These are phyloP conservation scores for Eueremaeus valkanovi DNA, from an alignment of 2,888 invertebrate species.

Conservation along the genomic window DNA sequence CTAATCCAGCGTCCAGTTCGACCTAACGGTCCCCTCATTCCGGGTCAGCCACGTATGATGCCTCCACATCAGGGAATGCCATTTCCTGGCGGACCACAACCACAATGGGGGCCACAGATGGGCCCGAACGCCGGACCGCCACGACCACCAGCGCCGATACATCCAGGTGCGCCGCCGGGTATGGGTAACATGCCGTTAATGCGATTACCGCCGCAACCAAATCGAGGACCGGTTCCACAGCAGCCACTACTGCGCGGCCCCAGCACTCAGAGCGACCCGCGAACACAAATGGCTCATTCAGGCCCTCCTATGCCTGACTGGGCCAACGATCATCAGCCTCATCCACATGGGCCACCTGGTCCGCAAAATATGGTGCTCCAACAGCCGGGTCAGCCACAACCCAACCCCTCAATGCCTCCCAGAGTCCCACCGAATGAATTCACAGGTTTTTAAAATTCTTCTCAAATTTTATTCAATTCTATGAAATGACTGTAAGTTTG, in stretches of 20 bases:
- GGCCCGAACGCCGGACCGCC: slow-evolving; percentile 54
- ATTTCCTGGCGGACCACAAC: slow-evolving; percentile 49
- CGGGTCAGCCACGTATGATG: slow-evolving; percentile 46
- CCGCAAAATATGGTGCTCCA: slow-evolving; percentile 30
- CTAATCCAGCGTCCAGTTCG: slow-evolving; percentile 41
- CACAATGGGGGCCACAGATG: slow-evolving; percentile 48
- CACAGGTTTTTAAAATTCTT: background rate
- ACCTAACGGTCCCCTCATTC: slow-evolving; percentile 41
- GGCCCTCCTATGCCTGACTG: slow-evolving; percentile 32
- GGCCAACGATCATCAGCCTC: slow-evolving; percentile 28
- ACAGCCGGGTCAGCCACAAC: slow-evolving; percentile 26
- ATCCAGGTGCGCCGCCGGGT: slow-evolving; percentile 54
- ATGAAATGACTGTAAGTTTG: too few relatives aligned
- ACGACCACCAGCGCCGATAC: slow-evolving; percentile 59
- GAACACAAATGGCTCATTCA: slow-evolving; percentile 31
- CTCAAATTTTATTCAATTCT: too few relatives aligned
- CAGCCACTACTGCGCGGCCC: slow-evolving; percentile 36
- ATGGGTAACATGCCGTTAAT: slow-evolving; percentile 36
- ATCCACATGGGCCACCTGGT: slow-evolving; percentile 24
- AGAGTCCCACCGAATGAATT: slow-evolving; percentile 17
- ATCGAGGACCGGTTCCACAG: slow-evolving; percentile 23
- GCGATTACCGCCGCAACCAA: slow-evolving; percentile 18
- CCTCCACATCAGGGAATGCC: slow-evolving; percentile 47
- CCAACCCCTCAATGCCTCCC: slow-evolving; percentile 16
- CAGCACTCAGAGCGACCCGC: slow-evolving; percentile 33